Evolutionary conservation across 2,797 vertebrate genomes (phyloP), one percentile per base, ranked within the genome.

Genomic region (Danio kyathit): DNA sequence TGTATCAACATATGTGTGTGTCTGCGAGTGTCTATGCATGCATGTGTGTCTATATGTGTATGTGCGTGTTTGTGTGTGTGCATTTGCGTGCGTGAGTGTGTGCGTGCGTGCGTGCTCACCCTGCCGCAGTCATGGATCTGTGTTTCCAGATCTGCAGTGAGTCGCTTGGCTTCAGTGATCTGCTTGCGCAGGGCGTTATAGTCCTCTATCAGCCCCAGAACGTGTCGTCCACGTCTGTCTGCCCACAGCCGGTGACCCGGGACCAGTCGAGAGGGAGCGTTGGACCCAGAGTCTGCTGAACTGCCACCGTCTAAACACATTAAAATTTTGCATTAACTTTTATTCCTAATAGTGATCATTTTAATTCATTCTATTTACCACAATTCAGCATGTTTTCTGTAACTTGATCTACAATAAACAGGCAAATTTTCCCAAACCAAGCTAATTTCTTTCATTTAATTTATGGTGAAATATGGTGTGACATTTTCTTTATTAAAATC

Each of bases 121-220:
- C 86, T 86, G 84, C 78, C 83, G 78, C 87, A 89, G 14, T 95
- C 92, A 54, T 92, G 93, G 74, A 96, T 88, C 4, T 92, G 91
- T 14, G 84, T 0, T 74, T 96, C 94, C 93, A 96, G 93, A 84
- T 89, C 85, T 8, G 67, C 85, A 0, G 96, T 90, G 76, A 96
- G 90, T 70, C 89, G 93, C 46, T 92, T 93, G 1, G 96, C 96
- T 82, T 95, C 96, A 0, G 88, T 87, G 80, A 99, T 95, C 85
- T 96, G 96, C 52, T 94, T 96, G 70, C 93, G 90, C 19, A 99
- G 94, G 6, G 96, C 95, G 0, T 91, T 92, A 38, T 97, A 97
- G 90, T 99, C 97, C 86, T 97, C 96, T 0, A 96, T 90, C 81
- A 97, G 89, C 0, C 96, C 98, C 40, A 99, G 87, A 38, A 99